These are phyloP conservation scores for Bugula neritina DNA, from an alignment of 2,888 invertebrate species.

Conservation along the genomic window DNA sequence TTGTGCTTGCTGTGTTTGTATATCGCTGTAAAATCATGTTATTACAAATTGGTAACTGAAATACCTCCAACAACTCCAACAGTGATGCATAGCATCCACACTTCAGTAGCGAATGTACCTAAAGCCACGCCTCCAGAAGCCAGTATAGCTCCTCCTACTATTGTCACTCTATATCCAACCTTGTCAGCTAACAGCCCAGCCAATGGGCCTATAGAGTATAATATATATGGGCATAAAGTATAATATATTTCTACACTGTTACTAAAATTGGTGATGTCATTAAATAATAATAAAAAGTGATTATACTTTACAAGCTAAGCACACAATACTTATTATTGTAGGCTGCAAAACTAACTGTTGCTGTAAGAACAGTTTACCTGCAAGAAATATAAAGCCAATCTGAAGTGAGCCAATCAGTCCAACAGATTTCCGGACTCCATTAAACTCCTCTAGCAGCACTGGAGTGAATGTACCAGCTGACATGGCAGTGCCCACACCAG, in stretches of 20 bases:
- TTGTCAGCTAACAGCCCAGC: conserved; percentile 35
- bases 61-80: conserved; percentile 37
- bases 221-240: too few species aligned
- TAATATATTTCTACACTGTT: too few species aligned
- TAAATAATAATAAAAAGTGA: too few species aligned
- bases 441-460: neutral
- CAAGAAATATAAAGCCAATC: neutral
- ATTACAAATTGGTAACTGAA: too few species aligned
- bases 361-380: neutral
- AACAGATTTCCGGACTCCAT: conserved; percentile 27
- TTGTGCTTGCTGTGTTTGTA: too few species aligned
- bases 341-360: too few species aligned
- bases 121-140: conserved; percentile 36
- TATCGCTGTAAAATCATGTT: too few species aligned
- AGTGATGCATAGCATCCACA: conserved; percentile 31
- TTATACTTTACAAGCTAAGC: too few species aligned
- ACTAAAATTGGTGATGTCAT: too few species aligned
- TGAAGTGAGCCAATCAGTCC: conserved; percentile 36
- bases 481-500: neutral
- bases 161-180: conserved; percentile 33
- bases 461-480: conserved; percentile 22
- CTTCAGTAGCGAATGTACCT: conserved; percentile 33
- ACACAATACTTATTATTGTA: too few species aligned
- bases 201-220: conserved; percentile 34
- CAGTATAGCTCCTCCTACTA: conserved; percentile 35